phyloP scores from a whole-genome alignment of 2,888 invertebrate genomes.

The Athetis lepigone region DNA sequence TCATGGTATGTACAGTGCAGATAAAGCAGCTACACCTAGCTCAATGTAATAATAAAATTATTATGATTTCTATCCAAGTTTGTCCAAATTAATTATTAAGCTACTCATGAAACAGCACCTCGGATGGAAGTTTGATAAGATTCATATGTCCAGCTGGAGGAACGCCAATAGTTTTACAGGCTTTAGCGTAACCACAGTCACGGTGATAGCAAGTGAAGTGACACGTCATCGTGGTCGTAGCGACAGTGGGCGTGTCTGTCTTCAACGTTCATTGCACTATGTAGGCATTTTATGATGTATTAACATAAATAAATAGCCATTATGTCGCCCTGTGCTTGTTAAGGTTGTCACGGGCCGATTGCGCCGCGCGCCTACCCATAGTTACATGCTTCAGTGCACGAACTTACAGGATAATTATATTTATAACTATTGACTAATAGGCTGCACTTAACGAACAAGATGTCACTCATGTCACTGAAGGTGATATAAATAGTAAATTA shows the following conservation, averaged over 20 bases:
- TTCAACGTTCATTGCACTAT: not conserved
- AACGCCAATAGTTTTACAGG: not conserved
- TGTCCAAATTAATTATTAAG: not conserved
- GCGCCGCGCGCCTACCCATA: not conserved
- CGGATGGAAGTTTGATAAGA: not conserved
- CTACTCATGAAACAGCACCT: not conserved
- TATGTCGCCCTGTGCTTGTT: not conserved
- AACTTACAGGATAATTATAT: slow-evolving; percentile 15
- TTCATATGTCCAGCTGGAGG: not conserved
- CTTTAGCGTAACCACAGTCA: not conserved
- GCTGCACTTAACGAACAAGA: not conserved
- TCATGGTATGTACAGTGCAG: too few relatives aligned
- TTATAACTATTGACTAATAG: slow-evolving; percentile 5
- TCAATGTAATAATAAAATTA: not conserved
- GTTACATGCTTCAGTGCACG: slow-evolving; percentile 1
- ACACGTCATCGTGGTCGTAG: not conserved
- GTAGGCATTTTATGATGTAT: too few relatives aligned
- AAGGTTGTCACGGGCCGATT: not conserved
- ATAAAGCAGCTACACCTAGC: too few relatives aligned
- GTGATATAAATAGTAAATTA: not conserved
- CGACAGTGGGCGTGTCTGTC: not conserved
- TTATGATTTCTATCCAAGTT: not conserved
- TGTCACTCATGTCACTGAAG: not conserved
- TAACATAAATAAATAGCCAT: too few relatives aligned
- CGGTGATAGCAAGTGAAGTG: not conserved